phyloP scores from a whole-genome alignment of 2,888 invertebrate genomes.

The Drosophila tripunctata region DNA sequence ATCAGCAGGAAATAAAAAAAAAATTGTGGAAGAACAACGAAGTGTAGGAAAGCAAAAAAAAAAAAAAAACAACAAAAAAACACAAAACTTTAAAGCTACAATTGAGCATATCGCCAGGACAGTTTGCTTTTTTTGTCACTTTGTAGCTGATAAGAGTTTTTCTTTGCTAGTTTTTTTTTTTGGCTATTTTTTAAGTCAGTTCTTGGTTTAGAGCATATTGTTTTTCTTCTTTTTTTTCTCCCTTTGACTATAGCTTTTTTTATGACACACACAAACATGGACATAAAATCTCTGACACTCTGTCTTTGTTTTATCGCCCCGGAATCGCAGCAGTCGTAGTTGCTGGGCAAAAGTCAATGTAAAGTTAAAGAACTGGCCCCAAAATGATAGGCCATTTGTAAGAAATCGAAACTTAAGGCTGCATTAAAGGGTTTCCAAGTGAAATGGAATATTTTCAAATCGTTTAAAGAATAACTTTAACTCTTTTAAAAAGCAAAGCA shows the following conservation, averaged over 20 bases:
- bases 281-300: slow-evolving; percentile 69
- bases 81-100: slow-evolving; percentile 61
- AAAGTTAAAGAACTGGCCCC: slow-evolving; percentile 20
- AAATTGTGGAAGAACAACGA: slow-evolving; percentile 2
- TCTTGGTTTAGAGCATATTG: slow-evolving; percentile 55
- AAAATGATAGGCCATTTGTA: slow-evolving; percentile 6
- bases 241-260: slow-evolving; percentile 67
- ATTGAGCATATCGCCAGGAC: slow-evolving; percentile 52
- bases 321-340: slow-evolving; percentile 36
- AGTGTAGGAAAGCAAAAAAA: too few species aligned
- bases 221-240: slow-evolving; percentile 41
- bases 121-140: slow-evolving; percentile 60
- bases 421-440: slow-evolving; percentile 1
- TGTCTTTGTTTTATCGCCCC: slow-evolving; percentile 40
- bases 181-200: slow-evolving; percentile 50
- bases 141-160: slow-evolving; percentile 73
- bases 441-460: not conserved
- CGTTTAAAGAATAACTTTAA: not conserved
- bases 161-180: slow-evolving; percentile 68
- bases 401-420: slow-evolving; percentile 3
- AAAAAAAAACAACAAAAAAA: too few species aligned
- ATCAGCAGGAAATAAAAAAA: slow-evolving; percentile 25
- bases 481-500: not conserved
- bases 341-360: slow-evolving; percentile 23
- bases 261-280: slow-evolving; percentile 70